These are phyloP conservation scores for Sphyrna mokarran DNA, from an alignment of 2,113 vertebrate genomes.

Conservation along the genomic window DNA sequence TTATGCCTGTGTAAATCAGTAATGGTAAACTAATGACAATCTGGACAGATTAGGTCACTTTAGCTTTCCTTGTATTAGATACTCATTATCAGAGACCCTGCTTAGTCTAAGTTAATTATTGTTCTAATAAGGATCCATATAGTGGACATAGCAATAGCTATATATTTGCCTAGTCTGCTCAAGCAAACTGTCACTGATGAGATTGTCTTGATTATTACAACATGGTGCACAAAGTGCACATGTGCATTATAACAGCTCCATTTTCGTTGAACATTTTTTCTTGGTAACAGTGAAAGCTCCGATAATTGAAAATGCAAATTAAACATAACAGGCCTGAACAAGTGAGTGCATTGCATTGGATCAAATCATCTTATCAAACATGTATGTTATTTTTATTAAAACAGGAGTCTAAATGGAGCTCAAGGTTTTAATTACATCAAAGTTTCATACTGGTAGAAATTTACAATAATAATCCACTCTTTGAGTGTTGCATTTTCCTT, in stretches of 20 bases:
- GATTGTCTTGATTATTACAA: background rate
- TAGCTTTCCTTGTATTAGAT: conserved; percentile 6
- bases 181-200: conserved; percentile 13
- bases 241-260: background rate
- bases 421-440: background rate
- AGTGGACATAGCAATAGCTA: background rate
- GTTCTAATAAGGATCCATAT: conserved; percentile 17
- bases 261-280: background rate
- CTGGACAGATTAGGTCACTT: background rate
- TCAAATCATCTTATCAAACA: background rate
- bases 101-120: conserved; percentile 26
- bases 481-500: background rate
- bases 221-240: background rate
- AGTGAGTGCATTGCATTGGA: background rate
- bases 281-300: conserved; percentile 19
- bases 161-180: background rate
- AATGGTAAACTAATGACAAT: conserved; percentile 13
- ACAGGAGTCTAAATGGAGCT: background rate
- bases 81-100: background rate
- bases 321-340: background rate
- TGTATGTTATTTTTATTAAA: background rate
- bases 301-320: conserved; percentile 31
- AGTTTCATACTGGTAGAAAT: background rate
- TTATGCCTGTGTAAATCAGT: background rate
- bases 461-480: background rate